phyloP scores from a whole-genome alignment of 2,888 invertebrate genomes.

The Trachelus troglodyta region DNA sequence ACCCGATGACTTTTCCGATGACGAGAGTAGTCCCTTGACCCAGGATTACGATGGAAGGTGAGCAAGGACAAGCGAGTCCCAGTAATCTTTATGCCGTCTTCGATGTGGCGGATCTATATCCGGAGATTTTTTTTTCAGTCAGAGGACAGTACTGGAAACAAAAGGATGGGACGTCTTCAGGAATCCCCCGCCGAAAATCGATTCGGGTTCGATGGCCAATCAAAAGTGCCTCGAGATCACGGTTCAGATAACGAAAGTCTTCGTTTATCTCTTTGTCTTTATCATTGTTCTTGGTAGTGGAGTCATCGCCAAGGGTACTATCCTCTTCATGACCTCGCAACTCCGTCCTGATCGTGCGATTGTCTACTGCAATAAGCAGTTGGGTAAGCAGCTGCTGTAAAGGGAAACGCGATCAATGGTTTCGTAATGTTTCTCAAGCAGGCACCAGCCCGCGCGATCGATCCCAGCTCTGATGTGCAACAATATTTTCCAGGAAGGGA shows the following conservation, averaged over 20 bases:
- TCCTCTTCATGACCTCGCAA: constrained; percentile 94
- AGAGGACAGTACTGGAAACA: constrained; percentile 85
- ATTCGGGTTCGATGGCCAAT: constrained; percentile 89
- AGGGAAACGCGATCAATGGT: background rate
- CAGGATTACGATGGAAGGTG: constrained; percentile 94
- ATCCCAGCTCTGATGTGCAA: background rate
- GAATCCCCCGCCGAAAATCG: constrained; percentile 89
- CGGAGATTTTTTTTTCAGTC: constrained; percentile 67
- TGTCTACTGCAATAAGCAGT: constrained; percentile 85
- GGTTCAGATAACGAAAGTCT: constrained; percentile 84
- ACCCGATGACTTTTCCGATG: constrained; percentile 81
- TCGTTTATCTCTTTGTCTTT: constrained; percentile 89
- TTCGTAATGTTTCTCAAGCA: background rate
- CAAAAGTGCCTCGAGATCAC: constrained; percentile 88
- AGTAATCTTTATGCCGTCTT: background rate
- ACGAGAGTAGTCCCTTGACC: constrained; percentile 87
- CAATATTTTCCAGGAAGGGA: constrained; percentile 77
- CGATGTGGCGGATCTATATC: constrained; percentile 6
- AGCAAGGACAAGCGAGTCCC: constrained; percentile 41
- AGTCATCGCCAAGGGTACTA: constrained; percentile 87
- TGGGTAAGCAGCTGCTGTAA: constrained; percentile 71
- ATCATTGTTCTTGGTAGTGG: constrained; percentile 86
- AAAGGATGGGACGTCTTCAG: constrained; percentile 98
- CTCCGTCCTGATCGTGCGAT: constrained; percentile 80
- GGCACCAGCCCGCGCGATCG: background rate